Evolutionary conservation across 2,888 invertebrate genomes (phyloP).

Genomic region (Clostera curtula): DNA sequence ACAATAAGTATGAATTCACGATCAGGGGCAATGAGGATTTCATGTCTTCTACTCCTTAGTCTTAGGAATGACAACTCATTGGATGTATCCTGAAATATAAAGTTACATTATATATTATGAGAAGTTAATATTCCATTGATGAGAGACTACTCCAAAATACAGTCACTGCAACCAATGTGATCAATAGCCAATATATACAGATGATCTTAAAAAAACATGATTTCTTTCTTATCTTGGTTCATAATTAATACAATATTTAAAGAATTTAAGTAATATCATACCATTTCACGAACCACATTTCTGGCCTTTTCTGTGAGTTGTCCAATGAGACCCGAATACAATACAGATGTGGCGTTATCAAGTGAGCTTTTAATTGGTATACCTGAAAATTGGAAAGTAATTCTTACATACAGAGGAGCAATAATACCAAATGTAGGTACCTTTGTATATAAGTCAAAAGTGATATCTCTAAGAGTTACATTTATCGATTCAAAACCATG

Average conservation of each 20-base stretch:
- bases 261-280: slow-evolving; percentile 22
- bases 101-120: not conserved
- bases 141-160: not conserved
- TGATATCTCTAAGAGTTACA: no score
- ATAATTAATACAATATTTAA: no score
- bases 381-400: slow-evolving; percentile 64
- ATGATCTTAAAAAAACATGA: no score
- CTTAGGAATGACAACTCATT: slow-evolving; percentile 97
- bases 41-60: slow-evolving; percentile 96
- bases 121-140: not conserved
- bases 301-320: slow-evolving; percentile 94
- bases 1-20: slow-evolving; percentile 96
- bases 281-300: slow-evolving; percentile 93
- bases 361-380: slow-evolving; percentile 93
- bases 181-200: no score
- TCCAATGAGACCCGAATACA: slow-evolving; percentile 94
- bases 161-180: not conserved
- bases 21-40: slow-evolving; percentile 98
- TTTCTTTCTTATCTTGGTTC: no score
- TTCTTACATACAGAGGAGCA: not conserved
- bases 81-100: slow-evolving; percentile 83
- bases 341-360: slow-evolving; percentile 96
- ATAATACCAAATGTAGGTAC: no score
- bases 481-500: slow-evolving; percentile 10
- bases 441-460: no score